These are phyloP conservation scores for Cephus pulcher DNA, from an alignment of 2,888 invertebrate genomes.

Conservation along the genomic window DNA sequence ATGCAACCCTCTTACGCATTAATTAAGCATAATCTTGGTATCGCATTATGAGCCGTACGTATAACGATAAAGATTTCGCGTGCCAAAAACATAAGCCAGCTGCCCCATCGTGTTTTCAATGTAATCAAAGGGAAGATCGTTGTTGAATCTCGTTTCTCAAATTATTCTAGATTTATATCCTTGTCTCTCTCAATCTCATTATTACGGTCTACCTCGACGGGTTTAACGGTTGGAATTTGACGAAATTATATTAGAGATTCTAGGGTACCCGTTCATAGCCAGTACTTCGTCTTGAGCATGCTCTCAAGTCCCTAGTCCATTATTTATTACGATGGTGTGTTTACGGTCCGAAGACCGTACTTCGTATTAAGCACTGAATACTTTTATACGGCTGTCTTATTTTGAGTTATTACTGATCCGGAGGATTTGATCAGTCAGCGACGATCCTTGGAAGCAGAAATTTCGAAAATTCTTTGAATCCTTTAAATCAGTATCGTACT, in stretches of 20 bases:
- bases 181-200: background rate
- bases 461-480: fast-evolving
- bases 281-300: too few species aligned
- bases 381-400: too few species aligned
- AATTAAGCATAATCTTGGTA: background rate
- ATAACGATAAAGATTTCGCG: background rate
- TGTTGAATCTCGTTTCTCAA: background rate
- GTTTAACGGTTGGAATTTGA: background rate
- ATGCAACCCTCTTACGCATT: conserved; percentile 4
- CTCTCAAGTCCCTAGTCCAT: too few species aligned
- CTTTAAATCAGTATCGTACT: too few species aligned
- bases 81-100: background rate
- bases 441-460: too few species aligned
- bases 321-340: too few species aligned
- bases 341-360: too few species aligned
- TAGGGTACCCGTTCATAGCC: too few species aligned
- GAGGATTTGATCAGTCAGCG: too few species aligned
- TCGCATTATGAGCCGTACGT: background rate
- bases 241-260: background rate
- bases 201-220: background rate
- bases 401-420: too few species aligned
- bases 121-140: background rate
- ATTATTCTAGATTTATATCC: background rate
- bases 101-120: background rate
- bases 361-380: too few species aligned